Percentiles rank a stretch among this genome's conserved stretches.
phyloP scores from a whole-genome alignment of 2,888 invertebrate genomes.

The Catotricha subobsoleta region DNA sequence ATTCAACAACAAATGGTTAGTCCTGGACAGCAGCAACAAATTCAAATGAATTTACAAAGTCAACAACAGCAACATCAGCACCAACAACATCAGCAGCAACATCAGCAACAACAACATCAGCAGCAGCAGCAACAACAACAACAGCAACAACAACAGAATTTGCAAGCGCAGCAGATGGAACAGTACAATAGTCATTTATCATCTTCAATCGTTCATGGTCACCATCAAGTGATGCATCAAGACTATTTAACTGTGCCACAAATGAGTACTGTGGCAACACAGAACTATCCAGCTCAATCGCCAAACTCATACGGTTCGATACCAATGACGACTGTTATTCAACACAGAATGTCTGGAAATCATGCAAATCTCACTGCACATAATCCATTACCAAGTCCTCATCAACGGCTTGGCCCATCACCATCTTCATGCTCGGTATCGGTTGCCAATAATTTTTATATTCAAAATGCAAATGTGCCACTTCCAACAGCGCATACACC shows the following conservation, averaged over 20 bases:
- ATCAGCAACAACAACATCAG: slow-evolving; percentile 17
- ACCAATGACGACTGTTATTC: slow-evolving; percentile 48
- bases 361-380: slow-evolving; percentile 16
- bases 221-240: slow-evolving; percentile 31
- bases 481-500: slow-evolving; percentile 18
- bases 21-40: slow-evolving; percentile 19
- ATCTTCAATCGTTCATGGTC: slow-evolving; percentile 17
- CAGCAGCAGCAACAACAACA: slow-evolving; percentile 29
- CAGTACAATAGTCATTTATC: slow-evolving; percentile 20
- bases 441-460: slow-evolving; percentile 42
- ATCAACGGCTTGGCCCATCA: slow-evolving; percentile 34
- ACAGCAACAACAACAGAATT: slow-evolving; percentile 21
- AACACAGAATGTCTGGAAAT: slow-evolving; percentile 35
- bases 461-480: slow-evolving; percentile 33
- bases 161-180: slow-evolving; percentile 23
- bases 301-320: slow-evolving; percentile 44
- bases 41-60: slow-evolving; percentile 21
- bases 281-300: slow-evolving; percentile 34
- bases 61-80: slow-evolving; percentile 22
- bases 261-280: slow-evolving; percentile 28
- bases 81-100: slow-evolving; percentile 18
- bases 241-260: slow-evolving; percentile 35
- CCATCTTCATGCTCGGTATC: slow-evolving; percentile 37
- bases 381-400: slow-evolving; percentile 29
- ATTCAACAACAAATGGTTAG: slow-evolving; percentile 19